phyloP scores from a whole-genome alignment of 2,797 vertebrate species.

The Peromyscus eremicus region DNA sequence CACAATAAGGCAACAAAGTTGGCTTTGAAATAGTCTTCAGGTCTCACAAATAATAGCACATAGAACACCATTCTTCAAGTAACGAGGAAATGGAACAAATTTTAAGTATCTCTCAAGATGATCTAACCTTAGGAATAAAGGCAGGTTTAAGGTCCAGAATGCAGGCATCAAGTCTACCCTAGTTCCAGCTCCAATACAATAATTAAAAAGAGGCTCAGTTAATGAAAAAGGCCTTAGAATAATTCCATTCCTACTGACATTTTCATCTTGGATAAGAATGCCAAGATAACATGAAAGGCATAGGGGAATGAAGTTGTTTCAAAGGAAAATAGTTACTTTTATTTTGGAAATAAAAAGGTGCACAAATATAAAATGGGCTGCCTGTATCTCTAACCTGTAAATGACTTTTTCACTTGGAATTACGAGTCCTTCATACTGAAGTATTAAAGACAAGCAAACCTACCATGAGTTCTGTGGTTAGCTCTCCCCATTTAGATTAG shows the following conservation, averaged over 20 bases:
- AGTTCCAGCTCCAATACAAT: slow-evolving; percentile 25
- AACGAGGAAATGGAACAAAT: slow-evolving; percentile 57
- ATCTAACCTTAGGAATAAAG: slow-evolving; percentile 59
- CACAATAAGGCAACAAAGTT: slow-evolving; percentile 73
- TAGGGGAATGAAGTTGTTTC: slow-evolving; percentile 44
- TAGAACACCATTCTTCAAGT: background rate
- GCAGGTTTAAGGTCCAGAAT: slow-evolving; percentile 53
- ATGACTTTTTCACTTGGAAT: slow-evolving; percentile 52
- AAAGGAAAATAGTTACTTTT: slow-evolving; percentile 27
- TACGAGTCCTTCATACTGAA: slow-evolving; percentile 64
- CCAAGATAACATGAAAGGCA: slow-evolving; percentile 58
- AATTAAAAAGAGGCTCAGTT: slow-evolving; percentile 69
- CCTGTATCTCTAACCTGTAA: slow-evolving; percentile 25
- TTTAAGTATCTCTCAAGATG: slow-evolving; percentile 61
- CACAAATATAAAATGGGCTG: slow-evolving; percentile 43
- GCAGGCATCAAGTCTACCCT: slow-evolving; percentile 44
- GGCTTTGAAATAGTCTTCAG: slow-evolving; percentile 59
- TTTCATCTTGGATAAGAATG: slow-evolving; percentile 41
- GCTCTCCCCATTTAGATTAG: slow-evolving; percentile 55
- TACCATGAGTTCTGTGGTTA: slow-evolving; percentile 47
- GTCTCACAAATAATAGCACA: slow-evolving; percentile 57
- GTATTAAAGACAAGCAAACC: slow-evolving; percentile 61
- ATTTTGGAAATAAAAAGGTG: slow-evolving; percentile 65
- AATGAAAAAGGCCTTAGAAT: slow-evolving; percentile 60
- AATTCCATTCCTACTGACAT: slow-evolving; percentile 40